Evolutionary conservation across 2,797 vertebrate species (phyloP).

Genomic region (Anabas testudineus): DNA sequence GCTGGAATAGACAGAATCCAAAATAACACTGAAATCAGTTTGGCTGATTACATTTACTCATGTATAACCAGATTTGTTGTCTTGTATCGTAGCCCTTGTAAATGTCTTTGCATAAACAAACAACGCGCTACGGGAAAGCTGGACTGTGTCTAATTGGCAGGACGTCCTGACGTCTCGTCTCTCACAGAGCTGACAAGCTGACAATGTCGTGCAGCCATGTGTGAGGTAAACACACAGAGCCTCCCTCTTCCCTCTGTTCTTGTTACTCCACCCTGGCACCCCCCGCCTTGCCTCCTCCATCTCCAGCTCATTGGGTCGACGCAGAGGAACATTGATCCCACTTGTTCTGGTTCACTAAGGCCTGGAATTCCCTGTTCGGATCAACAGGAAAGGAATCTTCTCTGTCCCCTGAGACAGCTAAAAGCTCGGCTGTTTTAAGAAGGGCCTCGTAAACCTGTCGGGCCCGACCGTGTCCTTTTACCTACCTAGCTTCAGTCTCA

Average conservation of each 20-base stretch:
- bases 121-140: conserved; percentile 36
- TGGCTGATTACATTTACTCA: not conserved
- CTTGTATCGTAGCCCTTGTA: not conserved
- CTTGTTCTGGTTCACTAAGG: conserved; percentile 81
- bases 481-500: conserved; percentile 49
- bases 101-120: conserved; percentile 56
- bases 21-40: conserved; percentile 1
- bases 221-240: conserved; percentile 67
- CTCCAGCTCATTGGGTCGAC: conserved; percentile 50
- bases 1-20: conserved; percentile 18
- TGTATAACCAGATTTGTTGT: conserved; percentile 13
- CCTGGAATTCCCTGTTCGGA: conserved; percentile 74
- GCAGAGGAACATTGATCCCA: conserved; percentile 67
- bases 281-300: conserved; percentile 27
- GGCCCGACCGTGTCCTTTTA: conserved; percentile 76
- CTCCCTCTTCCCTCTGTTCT: conserved; percentile 26
- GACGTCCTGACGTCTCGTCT: conserved; percentile 43
- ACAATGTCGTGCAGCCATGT: conserved; percentile 71
- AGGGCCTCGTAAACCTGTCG: conserved; percentile 75
- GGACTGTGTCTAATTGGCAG: conserved; percentile 49
- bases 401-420: conserved; percentile 68
- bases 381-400: conserved; percentile 74
- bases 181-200: conserved; percentile 47
- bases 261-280: conserved; percentile 38
- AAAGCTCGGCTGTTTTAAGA: conserved; percentile 71